A percentile compares a stretch with the other conserved stretches of the same genome.
These are phyloP conservation scores for Hydrozoanthus tunicans DNA, from an alignment of 64 coral and sea anemone genomes.

Conservation along the genomic window DNA sequence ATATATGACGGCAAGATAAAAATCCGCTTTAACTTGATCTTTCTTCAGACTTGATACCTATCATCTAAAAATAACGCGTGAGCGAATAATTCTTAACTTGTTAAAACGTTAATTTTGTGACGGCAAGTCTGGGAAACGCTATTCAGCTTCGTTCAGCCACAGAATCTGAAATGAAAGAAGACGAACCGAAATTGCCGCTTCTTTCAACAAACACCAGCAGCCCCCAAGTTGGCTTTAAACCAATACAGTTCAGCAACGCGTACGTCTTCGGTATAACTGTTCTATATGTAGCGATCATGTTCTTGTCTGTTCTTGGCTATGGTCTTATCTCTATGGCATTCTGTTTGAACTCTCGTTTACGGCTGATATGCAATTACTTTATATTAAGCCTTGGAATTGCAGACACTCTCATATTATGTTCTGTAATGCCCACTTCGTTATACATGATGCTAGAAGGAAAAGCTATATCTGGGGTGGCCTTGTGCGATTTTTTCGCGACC, in stretches of 20 bases:
- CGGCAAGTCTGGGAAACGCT: no score
- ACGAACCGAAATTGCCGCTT: background rate
- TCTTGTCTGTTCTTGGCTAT: conserved; percentile 36
- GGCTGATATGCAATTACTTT: conserved; percentile 84
- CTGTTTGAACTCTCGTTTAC: conserved; percentile 44
- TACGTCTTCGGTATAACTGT: conserved; percentile 31
- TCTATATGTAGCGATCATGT: conserved; percentile 52
- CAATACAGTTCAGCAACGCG: background rate
- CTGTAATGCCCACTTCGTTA: conserved; percentile 62
- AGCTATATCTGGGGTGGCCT: conserved; percentile 36
- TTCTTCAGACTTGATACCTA: no score
- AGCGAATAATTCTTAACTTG: no score
- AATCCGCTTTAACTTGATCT: no score
- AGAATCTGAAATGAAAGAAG: background rate
- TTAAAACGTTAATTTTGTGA: no score
- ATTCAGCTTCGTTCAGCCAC: no score
- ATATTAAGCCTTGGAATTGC: conserved; percentile 84
- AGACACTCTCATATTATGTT: conserved; percentile 57
- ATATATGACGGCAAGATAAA: no score
- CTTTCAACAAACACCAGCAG: background rate
- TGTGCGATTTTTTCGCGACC: conserved; percentile 58
- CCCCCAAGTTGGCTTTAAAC: background rate
- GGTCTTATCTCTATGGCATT: conserved; percentile 34
- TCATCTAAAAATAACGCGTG: no score
- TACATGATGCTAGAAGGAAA: conserved; percentile 13